phyloP scores from a whole-genome alignment of 1,140 invertebrate species.

The Chironomus tepperi region DNA sequence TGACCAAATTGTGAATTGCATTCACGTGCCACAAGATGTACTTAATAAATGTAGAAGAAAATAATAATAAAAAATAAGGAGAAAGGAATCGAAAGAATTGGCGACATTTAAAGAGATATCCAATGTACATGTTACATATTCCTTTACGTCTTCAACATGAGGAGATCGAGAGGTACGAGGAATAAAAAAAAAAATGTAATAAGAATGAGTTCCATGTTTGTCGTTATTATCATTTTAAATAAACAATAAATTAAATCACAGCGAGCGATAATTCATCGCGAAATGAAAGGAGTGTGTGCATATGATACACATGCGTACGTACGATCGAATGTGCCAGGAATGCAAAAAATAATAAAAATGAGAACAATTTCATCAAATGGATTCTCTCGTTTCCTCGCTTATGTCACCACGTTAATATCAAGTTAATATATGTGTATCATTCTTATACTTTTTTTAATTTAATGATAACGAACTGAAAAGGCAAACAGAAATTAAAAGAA shows the following conservation, averaged over 20 bases:
- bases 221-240: slow-evolving; percentile 22
- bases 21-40: slow-evolving; percentile 5
- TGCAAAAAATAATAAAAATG: background rate
- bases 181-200: background rate
- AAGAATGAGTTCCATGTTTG: background rate
- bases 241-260: slow-evolving; percentile 21
- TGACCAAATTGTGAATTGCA: slow-evolving; percentile 19
- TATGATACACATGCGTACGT: background rate
- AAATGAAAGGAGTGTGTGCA: background rate
- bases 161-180: too few relatives aligned
- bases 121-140: too few relatives aligned
- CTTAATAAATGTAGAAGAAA: background rate
- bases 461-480: background rate
- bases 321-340: background rate
- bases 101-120: background rate
- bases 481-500: background rate
- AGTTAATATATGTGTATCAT: background rate
- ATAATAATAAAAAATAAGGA: background rate
- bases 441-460: too few relatives aligned
- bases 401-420: background rate
- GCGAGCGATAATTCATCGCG: background rate
- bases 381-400: background rate
- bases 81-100: slow-evolving; percentile 8
- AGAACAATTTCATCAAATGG: background rate
- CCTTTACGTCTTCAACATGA: background rate